Base-by-base conservation (phyloP, 2,113 vertebrate species). In the Crotophaga sulcirostris region DNA sequence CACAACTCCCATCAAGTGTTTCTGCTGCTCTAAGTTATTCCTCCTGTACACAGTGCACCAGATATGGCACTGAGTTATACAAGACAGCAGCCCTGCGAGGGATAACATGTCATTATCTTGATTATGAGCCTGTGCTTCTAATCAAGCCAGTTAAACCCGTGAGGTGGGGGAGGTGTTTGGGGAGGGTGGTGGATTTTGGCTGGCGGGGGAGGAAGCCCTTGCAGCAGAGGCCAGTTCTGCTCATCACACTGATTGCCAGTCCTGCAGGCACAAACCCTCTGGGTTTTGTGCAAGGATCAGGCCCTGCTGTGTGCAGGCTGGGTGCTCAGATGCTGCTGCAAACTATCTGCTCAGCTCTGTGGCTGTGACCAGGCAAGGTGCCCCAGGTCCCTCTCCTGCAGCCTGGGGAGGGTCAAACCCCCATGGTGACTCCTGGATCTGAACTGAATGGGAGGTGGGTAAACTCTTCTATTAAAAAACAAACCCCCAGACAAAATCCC, bases 321-420 rank as follows among this genome's bases (percentile, higher is more conserved):
- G 70, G 36, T 58, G 51, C 67, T 79, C 1, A 2, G 66, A 16
- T 62, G 52, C 62, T 72, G 47, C 68, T 81, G 47, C 51, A n/a
- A 36, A 29, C 63, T 2, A 0, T 16, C 67, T 91, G 75, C 73
- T 16, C 67, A 88, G 75, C 77, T 47, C 34, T 29, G 60, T 45
- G 54, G n/a, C 44, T 72, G 75, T 0, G 5, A 5, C 52, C 2
- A 1, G 49, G 42, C 23, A n/a, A 52, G 34, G 33, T 1, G 1
- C 31, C 40, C 23, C 0, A 0, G 15, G 10, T 79, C 60, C 51
- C 26, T 49, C 8, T 1, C 15, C 56, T 14, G 49, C 55, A 51
- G 33, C 7, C 1, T 0, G 16, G 36, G 36, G 33, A 78, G 19
- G 13, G 18, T 34, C 75, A 36, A 47, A 16, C 26, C 36, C 64